Conservation (phyloP, 2,888 invertebrate genomes). For the Pristionchus fissidentatus region DNA sequence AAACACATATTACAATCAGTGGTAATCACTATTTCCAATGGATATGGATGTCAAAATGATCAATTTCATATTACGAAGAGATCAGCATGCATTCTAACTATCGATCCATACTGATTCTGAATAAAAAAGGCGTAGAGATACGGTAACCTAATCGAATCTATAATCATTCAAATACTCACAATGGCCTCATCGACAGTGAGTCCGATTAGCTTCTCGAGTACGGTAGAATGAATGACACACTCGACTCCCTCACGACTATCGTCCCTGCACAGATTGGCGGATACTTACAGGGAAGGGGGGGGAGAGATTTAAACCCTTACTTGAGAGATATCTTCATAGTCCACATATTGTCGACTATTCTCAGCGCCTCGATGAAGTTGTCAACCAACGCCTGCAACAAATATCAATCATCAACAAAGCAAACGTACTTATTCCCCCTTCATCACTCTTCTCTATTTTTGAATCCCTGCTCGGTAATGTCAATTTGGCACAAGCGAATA, state of each 20-base stretch:
- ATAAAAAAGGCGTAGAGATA: too few species aligned
- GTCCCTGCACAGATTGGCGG: neutral
- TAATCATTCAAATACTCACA: neutral
- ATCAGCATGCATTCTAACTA: too few species aligned
- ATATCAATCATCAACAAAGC: too few species aligned
- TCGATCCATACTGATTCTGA: too few species aligned
- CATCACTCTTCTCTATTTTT: too few species aligned
- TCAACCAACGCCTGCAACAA: constrained; percentile 18
- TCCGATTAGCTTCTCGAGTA: constrained; percentile 34
- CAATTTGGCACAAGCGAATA: too few species aligned
- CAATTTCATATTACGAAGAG: neutral
- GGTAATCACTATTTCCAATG: too few species aligned
- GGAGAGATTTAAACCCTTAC: neutral
- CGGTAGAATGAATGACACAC: constrained; percentile 32
- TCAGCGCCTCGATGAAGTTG: neutral
- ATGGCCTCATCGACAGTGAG: constrained; percentile 35
- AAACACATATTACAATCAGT: neutral
- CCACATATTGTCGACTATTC: constrained; percentile 42
- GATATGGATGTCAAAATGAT: neutral
- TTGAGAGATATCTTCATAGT: constrained; percentile 30
- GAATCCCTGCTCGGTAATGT: too few species aligned
- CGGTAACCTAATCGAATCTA: neutral
- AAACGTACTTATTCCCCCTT: neutral
- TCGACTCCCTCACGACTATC: neutral
- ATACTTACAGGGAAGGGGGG: neutral